phyloP scores from a whole-genome alignment of 2,797 vertebrate genomes.

The Sarcophilus harrisii region DNA sequence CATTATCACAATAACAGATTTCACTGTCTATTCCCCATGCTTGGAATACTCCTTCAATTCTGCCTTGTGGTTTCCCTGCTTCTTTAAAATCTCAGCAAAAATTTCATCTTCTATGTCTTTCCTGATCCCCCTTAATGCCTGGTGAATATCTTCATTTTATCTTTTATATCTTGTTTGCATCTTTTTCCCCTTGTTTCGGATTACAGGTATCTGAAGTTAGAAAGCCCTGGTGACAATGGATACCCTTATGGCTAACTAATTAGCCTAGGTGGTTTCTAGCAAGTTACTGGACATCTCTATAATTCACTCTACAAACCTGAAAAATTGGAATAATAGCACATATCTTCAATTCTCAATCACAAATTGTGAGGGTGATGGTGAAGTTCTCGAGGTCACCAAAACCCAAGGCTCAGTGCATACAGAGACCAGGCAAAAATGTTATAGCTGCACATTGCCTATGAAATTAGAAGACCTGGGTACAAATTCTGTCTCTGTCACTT shows the following conservation, averaged over 20 bases:
- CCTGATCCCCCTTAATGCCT: not conserved
- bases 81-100: not conserved
- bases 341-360: not conserved
- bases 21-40: not conserved
- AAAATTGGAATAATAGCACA: not conserved
- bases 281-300: not conserved
- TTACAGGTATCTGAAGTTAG: not conserved
- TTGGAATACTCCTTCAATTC: not conserved
- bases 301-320: not conserved
- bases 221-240: not conserved
- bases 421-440: not conserved
- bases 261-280: not conserved
- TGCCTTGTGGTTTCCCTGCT: not conserved
- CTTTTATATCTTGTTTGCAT: not conserved
- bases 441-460: not conserved
- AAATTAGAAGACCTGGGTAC: not conserved
- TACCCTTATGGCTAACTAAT: not conserved
- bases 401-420: not conserved
- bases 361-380: not conserved
- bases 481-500: not conserved
- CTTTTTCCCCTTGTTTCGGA: not conserved
- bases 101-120: not conserved
- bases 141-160: not conserved
- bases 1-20: slow-evolving; percentile 1
- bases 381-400: not conserved